phyloP scores from a whole-genome alignment of 2,113 vertebrate species.

The Diadophis punctatus region DNA sequence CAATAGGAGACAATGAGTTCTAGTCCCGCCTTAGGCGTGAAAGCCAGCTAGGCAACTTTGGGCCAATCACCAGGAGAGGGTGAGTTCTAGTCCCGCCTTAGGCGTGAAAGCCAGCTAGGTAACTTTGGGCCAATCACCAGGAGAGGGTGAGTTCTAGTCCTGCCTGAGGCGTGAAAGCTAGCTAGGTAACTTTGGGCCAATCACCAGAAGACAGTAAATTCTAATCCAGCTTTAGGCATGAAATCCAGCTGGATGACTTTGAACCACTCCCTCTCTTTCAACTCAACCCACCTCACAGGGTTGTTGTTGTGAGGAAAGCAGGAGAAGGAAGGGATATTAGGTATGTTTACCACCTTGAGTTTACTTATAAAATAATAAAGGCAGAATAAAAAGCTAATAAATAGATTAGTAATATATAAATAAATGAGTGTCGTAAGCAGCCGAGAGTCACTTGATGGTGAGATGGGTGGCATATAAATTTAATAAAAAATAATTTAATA shows the following conservation, averaged over 20 bases:
- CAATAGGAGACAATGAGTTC: no score
- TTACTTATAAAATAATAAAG: background rate
- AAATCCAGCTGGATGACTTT: background rate
- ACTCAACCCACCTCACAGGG: background rate
- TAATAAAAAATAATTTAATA: constrained; percentile 16
- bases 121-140: no score
- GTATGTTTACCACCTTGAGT: background rate
- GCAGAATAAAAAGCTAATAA: background rate
- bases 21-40: no score
- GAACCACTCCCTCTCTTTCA: background rate
- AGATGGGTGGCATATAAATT: background rate
- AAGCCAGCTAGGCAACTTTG: no score
- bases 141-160: background rate
- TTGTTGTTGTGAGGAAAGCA: background rate
- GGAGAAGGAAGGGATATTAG: background rate
- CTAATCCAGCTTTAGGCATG: background rate
- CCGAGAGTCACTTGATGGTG: background rate
- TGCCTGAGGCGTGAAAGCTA: background rate
- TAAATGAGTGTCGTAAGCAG: background rate
- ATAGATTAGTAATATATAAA: background rate
- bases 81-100: no score
- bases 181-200: no score
- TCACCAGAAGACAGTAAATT: no score
- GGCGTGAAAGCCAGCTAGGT: no score
- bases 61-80: no score